These are phyloP conservation scores for Oreochromis tanganicae DNA, from an alignment of 2,113 vertebrate genomes.

Conservation along the genomic window DNA sequence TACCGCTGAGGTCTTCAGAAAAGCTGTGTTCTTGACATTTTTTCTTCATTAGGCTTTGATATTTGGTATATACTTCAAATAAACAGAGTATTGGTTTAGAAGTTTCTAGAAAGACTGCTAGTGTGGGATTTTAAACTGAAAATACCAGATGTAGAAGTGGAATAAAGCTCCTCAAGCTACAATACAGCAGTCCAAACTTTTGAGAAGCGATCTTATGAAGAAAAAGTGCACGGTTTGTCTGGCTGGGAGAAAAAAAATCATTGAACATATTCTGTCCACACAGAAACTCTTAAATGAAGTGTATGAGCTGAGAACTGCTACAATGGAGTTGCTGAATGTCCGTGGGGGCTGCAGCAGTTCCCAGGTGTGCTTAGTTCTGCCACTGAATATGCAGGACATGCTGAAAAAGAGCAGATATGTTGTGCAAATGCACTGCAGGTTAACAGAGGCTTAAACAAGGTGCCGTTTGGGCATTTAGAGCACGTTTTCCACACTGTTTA, in stretches of 20 bases:
- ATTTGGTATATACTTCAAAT: not conserved
- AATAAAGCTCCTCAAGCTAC: not conserved
- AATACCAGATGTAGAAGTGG: not conserved
- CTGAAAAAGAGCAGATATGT: not conserved
- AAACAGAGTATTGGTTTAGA: not conserved
- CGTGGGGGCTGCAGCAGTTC: slow-evolving; percentile 7
- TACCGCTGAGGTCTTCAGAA: fast-evolving
- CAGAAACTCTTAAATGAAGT: not conserved
- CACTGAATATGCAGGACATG: not conserved
- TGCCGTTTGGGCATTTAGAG: not conserved
- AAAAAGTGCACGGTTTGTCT: not conserved
- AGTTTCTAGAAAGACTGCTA: not conserved
- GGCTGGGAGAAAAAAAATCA: not conserved
- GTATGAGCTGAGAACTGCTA: slow-evolving; percentile 3
- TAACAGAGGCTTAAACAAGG: not conserved
- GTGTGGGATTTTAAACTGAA: not conserved
- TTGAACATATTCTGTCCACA: not conserved
- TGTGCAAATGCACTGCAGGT: not conserved
- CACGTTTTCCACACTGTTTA: not conserved
- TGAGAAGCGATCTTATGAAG: not conserved
- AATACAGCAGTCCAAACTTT: not conserved
- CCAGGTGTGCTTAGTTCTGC: slow-evolving; percentile 13
- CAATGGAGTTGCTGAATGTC: not conserved
- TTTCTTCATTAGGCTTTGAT: not conserved
- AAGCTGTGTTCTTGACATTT: not conserved